A percentile compares a stretch with the other conserved stretches of the same genome.
Evolutionary conservation across 2,888 invertebrate species (phyloP).

Genomic region (Pristionchus maxplancki): DNA sequence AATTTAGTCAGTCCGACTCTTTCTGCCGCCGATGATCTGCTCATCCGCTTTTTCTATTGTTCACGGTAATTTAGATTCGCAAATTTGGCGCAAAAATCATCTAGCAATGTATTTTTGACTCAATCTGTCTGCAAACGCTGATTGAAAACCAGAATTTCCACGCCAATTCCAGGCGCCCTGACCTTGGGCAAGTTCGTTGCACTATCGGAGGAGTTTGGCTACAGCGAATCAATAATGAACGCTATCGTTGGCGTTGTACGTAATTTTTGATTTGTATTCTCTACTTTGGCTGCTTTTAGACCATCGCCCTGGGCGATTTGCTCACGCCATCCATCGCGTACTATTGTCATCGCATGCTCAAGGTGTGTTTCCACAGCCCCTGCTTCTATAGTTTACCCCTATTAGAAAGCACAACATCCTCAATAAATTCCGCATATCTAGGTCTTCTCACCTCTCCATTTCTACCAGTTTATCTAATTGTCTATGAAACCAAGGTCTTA

Average conservation of each 20-base stretch:
- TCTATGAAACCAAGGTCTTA: too few relatives aligned
- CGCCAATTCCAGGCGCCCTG: not conserved
- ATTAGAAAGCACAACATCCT: too few relatives aligned
- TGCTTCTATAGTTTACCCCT: too few relatives aligned
- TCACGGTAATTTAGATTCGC: conserved; percentile 11
- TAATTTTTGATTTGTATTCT: not conserved
- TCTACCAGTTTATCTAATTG: too few relatives aligned
- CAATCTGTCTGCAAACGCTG: too few relatives aligned
- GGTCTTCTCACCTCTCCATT: too few relatives aligned
- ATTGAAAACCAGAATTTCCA: too few relatives aligned
- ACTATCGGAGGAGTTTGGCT: conserved; percentile 7
- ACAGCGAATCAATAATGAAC: not conserved
- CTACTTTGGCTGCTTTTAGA: not conserved
- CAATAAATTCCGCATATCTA: too few relatives aligned
- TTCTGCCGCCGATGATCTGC: conserved; percentile 26
- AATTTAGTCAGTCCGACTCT: not conserved
- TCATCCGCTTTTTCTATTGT: not conserved
- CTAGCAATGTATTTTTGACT: too few relatives aligned
- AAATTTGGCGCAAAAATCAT: too few relatives aligned
- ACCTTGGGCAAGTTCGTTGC: not conserved
- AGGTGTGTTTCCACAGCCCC: not conserved
- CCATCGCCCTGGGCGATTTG: not conserved
- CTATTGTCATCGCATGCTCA: not conserved
- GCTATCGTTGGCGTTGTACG: not conserved
- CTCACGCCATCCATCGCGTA: not conserved